phyloP scores from a whole-genome alignment of 2,113 vertebrate genomes.

The Sphyrna mokarran region DNA sequence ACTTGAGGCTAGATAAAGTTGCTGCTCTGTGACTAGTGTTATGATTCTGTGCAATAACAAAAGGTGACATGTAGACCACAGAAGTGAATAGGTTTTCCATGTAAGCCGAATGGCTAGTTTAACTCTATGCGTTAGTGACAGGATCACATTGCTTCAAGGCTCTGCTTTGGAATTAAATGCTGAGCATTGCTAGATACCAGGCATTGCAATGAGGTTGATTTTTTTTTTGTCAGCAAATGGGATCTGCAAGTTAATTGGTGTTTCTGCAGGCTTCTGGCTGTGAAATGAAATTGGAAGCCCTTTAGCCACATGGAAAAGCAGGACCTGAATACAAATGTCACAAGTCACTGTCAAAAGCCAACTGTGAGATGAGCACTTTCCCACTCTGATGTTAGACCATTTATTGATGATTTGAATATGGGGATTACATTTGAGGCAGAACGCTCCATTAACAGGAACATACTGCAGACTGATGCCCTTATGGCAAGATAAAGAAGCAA shows the following conservation, averaged over 20 bases:
- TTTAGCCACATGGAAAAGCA: conserved; percentile 64
- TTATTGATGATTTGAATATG: conserved; percentile 64
- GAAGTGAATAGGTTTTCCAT: conserved; percentile 45
- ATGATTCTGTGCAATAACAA: conserved; percentile 42
- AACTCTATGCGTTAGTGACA: conserved; percentile 47
- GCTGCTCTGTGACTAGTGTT: conserved; percentile 38
- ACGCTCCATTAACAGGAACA: conserved; percentile 50
- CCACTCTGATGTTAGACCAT: conserved; percentile 52
- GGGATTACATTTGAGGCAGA: conserved; percentile 40
- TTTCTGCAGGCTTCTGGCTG: conserved; percentile 66
- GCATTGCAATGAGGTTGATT: conserved; percentile 54
- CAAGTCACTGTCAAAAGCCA: conserved; percentile 56
- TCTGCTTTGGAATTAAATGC: conserved; percentile 57
- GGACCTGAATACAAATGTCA: conserved; percentile 68
- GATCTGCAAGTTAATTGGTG: conserved; percentile 68
- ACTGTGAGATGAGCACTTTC: conserved; percentile 58
- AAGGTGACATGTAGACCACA: conserved; percentile 44
- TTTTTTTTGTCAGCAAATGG: conserved; percentile 57
- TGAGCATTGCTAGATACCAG: conserved; percentile 57
- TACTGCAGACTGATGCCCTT: conserved; percentile 60
- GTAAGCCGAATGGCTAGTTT: conserved; percentile 42
- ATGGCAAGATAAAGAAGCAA: conserved; percentile 51
- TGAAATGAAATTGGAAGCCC: conserved; percentile 69
- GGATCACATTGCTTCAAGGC: conserved; percentile 46
- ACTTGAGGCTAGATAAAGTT: conserved; percentile 38